A percentile compares a stretch with the other conserved stretches of the same genome.
These are phyloP conservation scores for Burhinus bistriatus DNA, from an alignment of 2,113 vertebrate genomes.

Conservation along the genomic window DNA sequence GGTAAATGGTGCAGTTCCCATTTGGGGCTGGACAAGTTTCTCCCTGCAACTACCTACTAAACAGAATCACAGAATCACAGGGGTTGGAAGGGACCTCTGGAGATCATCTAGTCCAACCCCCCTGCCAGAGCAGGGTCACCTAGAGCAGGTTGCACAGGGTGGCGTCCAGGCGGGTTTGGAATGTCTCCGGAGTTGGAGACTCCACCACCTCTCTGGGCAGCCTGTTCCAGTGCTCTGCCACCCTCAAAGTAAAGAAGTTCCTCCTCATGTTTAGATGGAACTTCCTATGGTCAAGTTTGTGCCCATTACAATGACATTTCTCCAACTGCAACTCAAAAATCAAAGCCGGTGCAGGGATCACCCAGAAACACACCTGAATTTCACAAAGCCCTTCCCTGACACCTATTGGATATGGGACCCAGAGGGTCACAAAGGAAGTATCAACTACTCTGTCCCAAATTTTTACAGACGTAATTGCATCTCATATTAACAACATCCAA, in stretches of 20 bases:
- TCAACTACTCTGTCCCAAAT: neutral
- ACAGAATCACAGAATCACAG: too few relatives aligned
- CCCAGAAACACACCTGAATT: neutral
- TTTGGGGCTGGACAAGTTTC: neutral
- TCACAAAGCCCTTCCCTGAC: neutral
- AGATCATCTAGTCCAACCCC: too few relatives aligned
- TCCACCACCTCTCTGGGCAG: too few relatives aligned
- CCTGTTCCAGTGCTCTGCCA: too few relatives aligned
- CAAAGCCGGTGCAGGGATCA: neutral
- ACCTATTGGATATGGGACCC: neutral
- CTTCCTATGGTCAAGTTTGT: too few relatives aligned
- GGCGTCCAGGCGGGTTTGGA: too few relatives aligned
- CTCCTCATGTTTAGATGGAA: too few relatives aligned
- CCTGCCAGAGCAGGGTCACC: too few relatives aligned
- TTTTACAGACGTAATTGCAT: neutral
- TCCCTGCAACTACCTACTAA: neutral
- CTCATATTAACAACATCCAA: neutral
- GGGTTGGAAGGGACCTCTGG: too few relatives aligned
- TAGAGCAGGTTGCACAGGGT: too few relatives aligned
- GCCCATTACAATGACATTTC: neutral
- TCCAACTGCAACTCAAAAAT: neutral
- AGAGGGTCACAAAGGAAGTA: neutral
- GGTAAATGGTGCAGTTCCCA: neutral
- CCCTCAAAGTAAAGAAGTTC: too few relatives aligned
- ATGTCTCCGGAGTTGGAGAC: too few relatives aligned